Percentiles rank a stretch among this genome's conserved stretches.
These are phyloP conservation scores for Agapetus fuscipes DNA, from an alignment of 2,888 invertebrate genomes.

Conservation along the genomic window DNA sequence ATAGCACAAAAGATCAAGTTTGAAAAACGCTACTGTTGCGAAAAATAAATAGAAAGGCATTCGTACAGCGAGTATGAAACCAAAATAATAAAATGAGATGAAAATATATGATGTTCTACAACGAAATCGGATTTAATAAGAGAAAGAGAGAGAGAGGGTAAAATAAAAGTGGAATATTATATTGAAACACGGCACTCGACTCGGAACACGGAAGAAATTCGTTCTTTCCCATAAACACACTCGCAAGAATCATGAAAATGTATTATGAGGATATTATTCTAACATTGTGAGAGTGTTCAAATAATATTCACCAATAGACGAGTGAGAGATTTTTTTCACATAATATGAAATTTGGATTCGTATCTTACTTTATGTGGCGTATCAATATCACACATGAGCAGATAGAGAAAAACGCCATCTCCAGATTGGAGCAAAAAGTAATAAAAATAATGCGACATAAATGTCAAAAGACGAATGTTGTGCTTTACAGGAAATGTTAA, in stretches of 20 bases:
- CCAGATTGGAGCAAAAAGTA: slow-evolving; percentile 4
- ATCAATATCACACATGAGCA: slow-evolving; percentile 8
- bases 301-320: neutral
- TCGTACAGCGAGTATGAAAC: neutral
- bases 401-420: neutral
- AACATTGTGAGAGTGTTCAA: neutral
- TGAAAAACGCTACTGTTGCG: too few species aligned
- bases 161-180: neutral
- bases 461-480: neutral
- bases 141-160: neutral
- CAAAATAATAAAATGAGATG: neutral
- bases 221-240: neutral
- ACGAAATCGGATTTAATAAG: neutral
- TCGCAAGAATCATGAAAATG: too few species aligned
- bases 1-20: too few species aligned
- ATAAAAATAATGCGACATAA: slow-evolving; percentile 9
- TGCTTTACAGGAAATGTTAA: too few species aligned
- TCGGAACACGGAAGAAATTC: neutral
- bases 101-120: too few species aligned
- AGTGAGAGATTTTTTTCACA: neutral
- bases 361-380: slow-evolving; percentile 5
- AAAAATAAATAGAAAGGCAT: neutral
- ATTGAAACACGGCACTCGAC: neutral
- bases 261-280: too few species aligned
- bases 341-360: neutral